Base-by-base conservation (phyloP, 2,888 invertebrate genomes). In the Criorhina ranunculi region DNA sequence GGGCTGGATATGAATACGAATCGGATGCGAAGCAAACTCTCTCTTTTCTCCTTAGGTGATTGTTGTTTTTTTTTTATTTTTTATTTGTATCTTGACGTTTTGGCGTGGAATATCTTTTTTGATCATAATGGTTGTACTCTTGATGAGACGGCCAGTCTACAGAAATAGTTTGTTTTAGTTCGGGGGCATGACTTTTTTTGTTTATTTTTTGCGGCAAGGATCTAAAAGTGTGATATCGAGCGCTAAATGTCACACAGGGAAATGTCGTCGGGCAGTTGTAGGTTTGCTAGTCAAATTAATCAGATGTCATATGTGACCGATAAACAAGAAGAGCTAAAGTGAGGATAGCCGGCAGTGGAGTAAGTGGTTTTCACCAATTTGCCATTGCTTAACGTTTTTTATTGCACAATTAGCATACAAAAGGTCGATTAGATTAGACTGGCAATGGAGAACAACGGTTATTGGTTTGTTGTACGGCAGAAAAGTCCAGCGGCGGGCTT, bases 361-460 rank as follows among this genome's bases (percentile, higher is more conserved):
- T 55, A 69, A 72, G 67, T 67, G 60, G 49, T 67, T 79, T 83
- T 79, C 62, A 64, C 73, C 79, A 75, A 85, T 85, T 79, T 79
- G 69, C 79, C 64, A 80, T 80, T 85, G 80, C 76, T 76, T 76
- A 60, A 42, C 19, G 51, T 46, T 76, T 46, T 76, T 85, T 75
- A 76, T 75, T 76, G 44, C 75, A 85, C 59, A 75, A 75, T 76
- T 76, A 80, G 64, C 76, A 76, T 80, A 80, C 75, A 79, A 85
- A 85, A 80, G 85, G 80, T 85, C 80, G 66, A 75, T 66, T 76
- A 80, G 79, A 80, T 76, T 66, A 80, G 64, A 37, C 57, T 46
- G 44, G 53, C 33, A 64, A 40, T 59, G 37, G 72, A 72, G 33
- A 69, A 62, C 70, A 51, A 66, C 53, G 60, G 44, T 51, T 17